Evolutionary conservation across 1,140 invertebrate species (phyloP).

Genomic region (Luehdorfia chinensis): DNA sequence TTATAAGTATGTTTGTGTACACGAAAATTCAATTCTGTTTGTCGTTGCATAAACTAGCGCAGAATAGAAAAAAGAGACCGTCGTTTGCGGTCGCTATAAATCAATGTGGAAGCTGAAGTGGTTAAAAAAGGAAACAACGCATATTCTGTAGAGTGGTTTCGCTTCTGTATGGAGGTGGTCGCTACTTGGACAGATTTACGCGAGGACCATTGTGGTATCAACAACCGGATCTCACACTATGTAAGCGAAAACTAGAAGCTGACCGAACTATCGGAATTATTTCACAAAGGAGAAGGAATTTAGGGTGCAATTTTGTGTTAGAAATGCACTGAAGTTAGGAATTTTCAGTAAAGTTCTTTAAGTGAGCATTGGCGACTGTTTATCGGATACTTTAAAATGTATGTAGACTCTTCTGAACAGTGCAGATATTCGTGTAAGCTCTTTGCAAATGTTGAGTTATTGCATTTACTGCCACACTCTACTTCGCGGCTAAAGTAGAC

Average conservation of each 20-base stretch:
- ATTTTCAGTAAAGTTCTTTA: constrained; percentile 12
- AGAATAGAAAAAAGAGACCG: constrained; percentile 4
- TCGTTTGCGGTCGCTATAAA: constrained; percentile 41
- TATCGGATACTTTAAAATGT: constrained; percentile 39
- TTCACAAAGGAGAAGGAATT: constrained; percentile 10
- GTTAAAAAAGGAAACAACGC: constrained; percentile 35
- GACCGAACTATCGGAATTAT: constrained; percentile 11
- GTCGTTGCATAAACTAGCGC: constrained; percentile 10
- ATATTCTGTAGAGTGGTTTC: constrained; percentile 32
- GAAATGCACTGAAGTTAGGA: constrained; percentile 10
- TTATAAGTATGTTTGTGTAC: too few relatives aligned
- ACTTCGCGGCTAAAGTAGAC: too few relatives aligned
- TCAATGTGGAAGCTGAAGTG: constrained; percentile 37
- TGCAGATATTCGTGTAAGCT: constrained; percentile 38
- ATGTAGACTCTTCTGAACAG: constrained; percentile 33
- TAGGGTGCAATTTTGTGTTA: constrained; percentile 13
- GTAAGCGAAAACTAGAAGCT: constrained; percentile 1
- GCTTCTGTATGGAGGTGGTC: constrained; percentile 30
- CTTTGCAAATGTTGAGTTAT: too few relatives aligned
- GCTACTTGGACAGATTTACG: constrained; percentile 45
- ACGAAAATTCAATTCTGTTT: constrained; percentile 11
- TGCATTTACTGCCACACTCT: too few relatives aligned
- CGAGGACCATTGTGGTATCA: constrained; percentile 30
- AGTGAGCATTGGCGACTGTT: constrained; percentile 26
- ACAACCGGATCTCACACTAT: constrained; percentile 10